Evolutionary conservation across 2,888 invertebrate species (phyloP), one percentile per base, ranked within the genome.

Genomic region (Saturnia pavonia): DNA sequence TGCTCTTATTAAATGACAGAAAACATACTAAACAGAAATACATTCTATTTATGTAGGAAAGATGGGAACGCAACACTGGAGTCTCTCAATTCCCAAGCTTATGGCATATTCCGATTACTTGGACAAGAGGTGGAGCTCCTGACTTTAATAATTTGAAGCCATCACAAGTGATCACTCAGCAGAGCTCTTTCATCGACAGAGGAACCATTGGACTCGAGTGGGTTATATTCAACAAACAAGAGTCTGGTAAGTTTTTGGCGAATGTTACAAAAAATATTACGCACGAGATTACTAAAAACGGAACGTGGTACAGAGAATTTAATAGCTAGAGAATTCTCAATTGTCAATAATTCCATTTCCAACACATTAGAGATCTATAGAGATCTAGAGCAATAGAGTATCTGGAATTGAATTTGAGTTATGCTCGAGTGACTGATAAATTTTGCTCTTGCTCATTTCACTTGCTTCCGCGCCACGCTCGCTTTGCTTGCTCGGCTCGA

Each of bases 151-250:
- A 92, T 67, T 82, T 92, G 0, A 91, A 92, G 74, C 94, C 94
- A 12, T 80, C 87, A 2, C 80, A 87, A 63, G 74, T 94, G 16
- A 75, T 92, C 19, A 85, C 85, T 1, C 76, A 67, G 0, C 76
- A 78, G 70, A 68, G 78, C 0, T 80, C 81, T 1, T 72, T 77
- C 0, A 82, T 94, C 9, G 70, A 86, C 0, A 84, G 89, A 72
- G 89, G 87, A 19, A 82, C 83, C 0, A 76, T 74, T 69, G 90
- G 88, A 4, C 72, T 81, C 1, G 94, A 95, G 75, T 96, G 96
- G 96, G 90, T 96, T 11, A 87, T 96, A 42, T 93, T 95, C 72
- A 96, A 96, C 81, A 89, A 95, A 68, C 95, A 95, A 78, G 91
- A 94, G 80, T 89, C 94, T 73, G 95, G 96, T 95, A 82, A 82